These are phyloP conservation scores for Pyxicephalus adspersus DNA, from an alignment of 2,113 vertebrate species.

Conservation along the genomic window DNA sequence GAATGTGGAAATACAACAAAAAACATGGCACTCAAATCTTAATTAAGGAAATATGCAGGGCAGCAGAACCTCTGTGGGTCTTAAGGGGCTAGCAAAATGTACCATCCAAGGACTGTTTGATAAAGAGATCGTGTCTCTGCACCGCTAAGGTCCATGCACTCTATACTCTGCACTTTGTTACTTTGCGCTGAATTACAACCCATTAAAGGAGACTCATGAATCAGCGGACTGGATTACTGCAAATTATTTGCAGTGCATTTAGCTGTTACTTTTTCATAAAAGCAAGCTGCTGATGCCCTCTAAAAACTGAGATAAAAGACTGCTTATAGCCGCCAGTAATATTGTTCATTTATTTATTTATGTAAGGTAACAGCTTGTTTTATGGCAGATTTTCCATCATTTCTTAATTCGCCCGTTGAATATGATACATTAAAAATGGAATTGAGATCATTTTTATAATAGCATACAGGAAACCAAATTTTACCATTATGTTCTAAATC, in stretches of 20 bases:
- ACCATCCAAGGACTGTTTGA: conserved; percentile 84
- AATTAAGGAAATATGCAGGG: conserved; percentile 90
- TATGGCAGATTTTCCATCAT: conserved; percentile 70
- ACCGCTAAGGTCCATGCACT: conserved; percentile 77
- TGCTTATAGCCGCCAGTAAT: conserved; percentile 75
- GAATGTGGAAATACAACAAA: conserved; percentile 90
- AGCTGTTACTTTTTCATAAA: conserved; percentile 87
- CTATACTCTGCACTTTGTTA: conserved; percentile 82
- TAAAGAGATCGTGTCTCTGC: conserved; percentile 83
- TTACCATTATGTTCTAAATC: conserved; percentile 30
- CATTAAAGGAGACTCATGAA: conserved; percentile 90
- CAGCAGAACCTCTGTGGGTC: conserved; percentile 86
- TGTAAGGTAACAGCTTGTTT: conserved; percentile 72
- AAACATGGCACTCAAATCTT: conserved; percentile 88
- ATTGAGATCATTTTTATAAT: conserved; percentile 40
- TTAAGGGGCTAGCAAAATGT: conserved; percentile 81
- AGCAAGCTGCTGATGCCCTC: conserved; percentile 86
- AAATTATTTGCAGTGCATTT: conserved; percentile 91
- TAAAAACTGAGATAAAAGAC: conserved; percentile 85
- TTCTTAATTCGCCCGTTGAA: conserved; percentile 69
- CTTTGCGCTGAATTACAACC: conserved; percentile 83
- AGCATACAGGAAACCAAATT: conserved; percentile 37
- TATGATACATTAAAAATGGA: conserved; percentile 62
- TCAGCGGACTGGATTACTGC: conserved; percentile 88
- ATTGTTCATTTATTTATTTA: conserved; percentile 80